These are phyloP conservation scores for mouse (Mus musculus) DNA, from an alignment of 2,113 vertebrate species.

Conservation along the genomic window GRCm39 chr5:61765001-61765500, in stretches of 20 bases:
- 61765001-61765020: background rate
- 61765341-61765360: background rate
- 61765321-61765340: background rate
- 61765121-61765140: background rate
- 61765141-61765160: background rate
- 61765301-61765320: background rate
- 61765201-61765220: background rate
- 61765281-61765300: background rate
- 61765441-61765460: background rate
- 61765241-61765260: background rate
- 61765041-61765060: background rate
- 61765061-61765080: background rate
- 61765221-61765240: background rate
- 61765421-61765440: background rate
- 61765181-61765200: background rate
- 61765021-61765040: background rate
- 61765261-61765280: background rate
- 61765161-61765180: background rate
- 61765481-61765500: background rate
- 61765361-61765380: background rate
- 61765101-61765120: fast-evolving
- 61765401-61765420: background rate
- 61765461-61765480: background rate
- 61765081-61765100: background rate
- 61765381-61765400: background rate